Base-by-base conservation (phyloP, 2,797 vertebrate species). In the Rhadinocentrus ornatus region DNA sequence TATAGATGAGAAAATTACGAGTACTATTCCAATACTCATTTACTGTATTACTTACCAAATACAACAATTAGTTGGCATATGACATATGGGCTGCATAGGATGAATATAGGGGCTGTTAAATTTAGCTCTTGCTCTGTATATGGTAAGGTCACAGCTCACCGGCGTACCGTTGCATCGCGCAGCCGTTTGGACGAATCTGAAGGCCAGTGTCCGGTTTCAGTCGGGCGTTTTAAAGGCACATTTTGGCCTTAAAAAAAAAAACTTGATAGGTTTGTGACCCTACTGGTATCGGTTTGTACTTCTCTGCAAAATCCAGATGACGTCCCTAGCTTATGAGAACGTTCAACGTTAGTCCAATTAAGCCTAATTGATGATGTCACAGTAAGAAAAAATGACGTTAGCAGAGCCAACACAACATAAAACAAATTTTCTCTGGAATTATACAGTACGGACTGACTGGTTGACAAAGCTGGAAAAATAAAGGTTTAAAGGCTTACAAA, bases 51-150 rank as follows among this genome's bases (percentile, higher is more conserved):
- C 61, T 66, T 18, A 39, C 34, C 18, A 71, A 58, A 67, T 48
- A 6, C 24, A 75, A 53, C 53, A 6, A 71, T 69, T 2, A 54
- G 65, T 64, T 46, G 61, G 5, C 41, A 15, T 4, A 41, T 44
- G 24, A 46, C 6, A 37, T 1, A 12, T 18, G 41, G 35, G 10
- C 12, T 79, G 22, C 12, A 48, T 54, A 64, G 8, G 61, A 62
- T 66, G 32, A 69, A 69, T 71, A 57, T 62, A 56, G 64, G 66
- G 46, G 59, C 77, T 73, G 92, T 94, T 97, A 97, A 95, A 96
- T 96, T 94, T 96, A 96, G 94, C 89, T 82, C 39, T 90, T 94
- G 90, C 78, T 91, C 96, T 97, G 93, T 95, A 95, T 96, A 96
- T 95, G 96, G 95, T 93, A 90, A 93, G 88, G 91, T 91, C 86